Evolutionary conservation across 2,113 vertebrate genomes (phyloP).

Genomic region (Urocolius indicus): DNA sequence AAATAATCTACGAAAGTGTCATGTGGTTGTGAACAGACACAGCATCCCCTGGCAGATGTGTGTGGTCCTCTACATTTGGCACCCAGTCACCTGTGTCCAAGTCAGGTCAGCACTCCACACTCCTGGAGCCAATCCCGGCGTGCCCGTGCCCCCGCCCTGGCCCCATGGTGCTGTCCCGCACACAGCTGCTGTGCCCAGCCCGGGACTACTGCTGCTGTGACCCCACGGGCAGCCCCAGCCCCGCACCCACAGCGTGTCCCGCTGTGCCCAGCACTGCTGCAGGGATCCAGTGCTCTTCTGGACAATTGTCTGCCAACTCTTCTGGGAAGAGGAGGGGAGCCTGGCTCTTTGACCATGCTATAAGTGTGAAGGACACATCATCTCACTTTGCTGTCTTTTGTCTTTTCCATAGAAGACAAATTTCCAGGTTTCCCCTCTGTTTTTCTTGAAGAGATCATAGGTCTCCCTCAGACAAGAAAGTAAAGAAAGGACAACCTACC

Average conservation of each 20-base stretch:
- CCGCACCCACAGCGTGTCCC: neutral
- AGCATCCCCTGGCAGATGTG: neutral
- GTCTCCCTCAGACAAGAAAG: neutral
- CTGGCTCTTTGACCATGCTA: neutral
- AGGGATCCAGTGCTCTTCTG: neutral
- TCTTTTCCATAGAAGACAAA: neutral
- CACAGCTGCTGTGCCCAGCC: too few species aligned
- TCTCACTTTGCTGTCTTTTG: neutral
- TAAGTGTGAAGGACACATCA: neutral
- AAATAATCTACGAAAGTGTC: conserved; percentile 9
- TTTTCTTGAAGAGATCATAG: neutral
- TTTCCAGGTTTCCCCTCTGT: neutral
- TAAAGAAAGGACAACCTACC: neutral
- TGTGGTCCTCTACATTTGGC: neutral
- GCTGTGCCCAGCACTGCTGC: neutral
- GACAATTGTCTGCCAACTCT: neutral
- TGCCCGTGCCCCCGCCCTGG: too few species aligned
- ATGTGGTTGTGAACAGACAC: neutral
- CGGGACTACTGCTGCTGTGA: too few species aligned
- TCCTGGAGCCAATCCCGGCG: neutral
- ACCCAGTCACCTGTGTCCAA: neutral
- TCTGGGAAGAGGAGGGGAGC: neutral
- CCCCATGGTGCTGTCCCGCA: too few species aligned
- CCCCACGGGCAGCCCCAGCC: too few species aligned
- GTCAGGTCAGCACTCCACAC: neutral